Conservation (phyloP, 2,888 invertebrate species). For the Drosophila prostipennis region DNA sequence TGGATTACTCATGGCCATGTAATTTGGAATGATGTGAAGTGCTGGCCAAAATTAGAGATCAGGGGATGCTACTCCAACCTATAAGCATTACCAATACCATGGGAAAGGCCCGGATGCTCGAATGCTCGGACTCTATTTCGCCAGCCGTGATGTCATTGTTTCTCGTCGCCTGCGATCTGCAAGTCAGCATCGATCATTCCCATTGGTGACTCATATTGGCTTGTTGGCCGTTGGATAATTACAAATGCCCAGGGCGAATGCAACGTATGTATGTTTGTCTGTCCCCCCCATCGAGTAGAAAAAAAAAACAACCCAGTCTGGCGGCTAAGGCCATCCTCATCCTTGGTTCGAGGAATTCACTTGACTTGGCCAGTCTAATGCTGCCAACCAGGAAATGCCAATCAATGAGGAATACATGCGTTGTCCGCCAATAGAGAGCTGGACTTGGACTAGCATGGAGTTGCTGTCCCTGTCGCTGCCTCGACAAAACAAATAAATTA, state of each 20-base stretch:
- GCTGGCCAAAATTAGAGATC: constrained; percentile 48
- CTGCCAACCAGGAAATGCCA: constrained; percentile 80
- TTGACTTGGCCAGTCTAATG: constrained; percentile 77
- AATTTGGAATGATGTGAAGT: constrained; percentile 72
- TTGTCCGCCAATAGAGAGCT: constrained; percentile 58
- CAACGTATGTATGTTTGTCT: constrained; percentile 20
- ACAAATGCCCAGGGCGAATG: constrained; percentile 24
- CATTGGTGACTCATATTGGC: constrained; percentile 62
- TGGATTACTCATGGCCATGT: constrained; percentile 80
- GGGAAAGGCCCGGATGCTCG: constrained; percentile 70
- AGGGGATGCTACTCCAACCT: constrained; percentile 44
- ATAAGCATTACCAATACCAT: neutral
- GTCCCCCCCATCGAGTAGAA: constrained; percentile 14
- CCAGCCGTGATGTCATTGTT: constrained; percentile 62
- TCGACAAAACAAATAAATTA: constrained; percentile 78
- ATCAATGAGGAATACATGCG: constrained; percentile 76
- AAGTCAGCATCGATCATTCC: constrained; percentile 65
- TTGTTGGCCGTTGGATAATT: constrained; percentile 36
- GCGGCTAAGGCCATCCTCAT: constrained; percentile 29
- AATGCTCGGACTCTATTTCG: constrained; percentile 60
- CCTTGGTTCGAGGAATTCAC: constrained; percentile 76
- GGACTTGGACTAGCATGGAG: constrained; percentile 10
- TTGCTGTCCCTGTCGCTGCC: constrained; percentile 34
- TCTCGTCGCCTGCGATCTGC: constrained; percentile 56
- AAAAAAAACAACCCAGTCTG: constrained; percentile 19